Evolutionary conservation across 2,797 vertebrate species (phyloP).

Genomic region (Fratercula arctica): DNA sequence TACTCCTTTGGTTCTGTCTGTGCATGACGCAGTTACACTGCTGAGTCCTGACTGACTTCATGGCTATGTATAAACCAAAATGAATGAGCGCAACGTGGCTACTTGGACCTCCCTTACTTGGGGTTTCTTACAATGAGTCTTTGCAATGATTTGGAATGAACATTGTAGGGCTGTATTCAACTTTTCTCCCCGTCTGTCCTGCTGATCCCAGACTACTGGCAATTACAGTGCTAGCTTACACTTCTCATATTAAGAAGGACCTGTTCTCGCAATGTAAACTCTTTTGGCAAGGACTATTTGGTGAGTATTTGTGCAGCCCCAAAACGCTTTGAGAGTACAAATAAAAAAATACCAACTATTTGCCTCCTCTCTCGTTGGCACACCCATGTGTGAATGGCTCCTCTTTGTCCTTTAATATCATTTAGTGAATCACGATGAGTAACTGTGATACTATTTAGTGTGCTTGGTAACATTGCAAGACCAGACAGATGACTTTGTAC

Average conservation of each 20-base stretch:
- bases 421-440: neutral
- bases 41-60: neutral
- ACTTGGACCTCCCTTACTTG: neutral
- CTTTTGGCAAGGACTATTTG: neutral
- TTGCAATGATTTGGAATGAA: neutral
- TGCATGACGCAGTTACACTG: neutral
- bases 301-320: neutral
- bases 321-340: neutral
- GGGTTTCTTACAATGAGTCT: neutral
- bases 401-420: neutral
- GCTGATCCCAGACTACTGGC: neutral
- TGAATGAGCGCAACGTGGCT: rapidly evolving
- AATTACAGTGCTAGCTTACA: neutral
- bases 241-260: neutral
- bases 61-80: neutral
- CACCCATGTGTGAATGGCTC: neutral
- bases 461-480: neutral
- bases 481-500: neutral
- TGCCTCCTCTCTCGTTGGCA: neutral
- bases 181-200: neutral
- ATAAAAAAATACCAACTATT: neutral
- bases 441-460: neutral
- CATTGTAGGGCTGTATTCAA: neutral
- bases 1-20: neutral
- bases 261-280: neutral